These are phyloP conservation scores for Strix aluco DNA, from an alignment of 2,113 vertebrate species.

Conservation along the genomic window DNA sequence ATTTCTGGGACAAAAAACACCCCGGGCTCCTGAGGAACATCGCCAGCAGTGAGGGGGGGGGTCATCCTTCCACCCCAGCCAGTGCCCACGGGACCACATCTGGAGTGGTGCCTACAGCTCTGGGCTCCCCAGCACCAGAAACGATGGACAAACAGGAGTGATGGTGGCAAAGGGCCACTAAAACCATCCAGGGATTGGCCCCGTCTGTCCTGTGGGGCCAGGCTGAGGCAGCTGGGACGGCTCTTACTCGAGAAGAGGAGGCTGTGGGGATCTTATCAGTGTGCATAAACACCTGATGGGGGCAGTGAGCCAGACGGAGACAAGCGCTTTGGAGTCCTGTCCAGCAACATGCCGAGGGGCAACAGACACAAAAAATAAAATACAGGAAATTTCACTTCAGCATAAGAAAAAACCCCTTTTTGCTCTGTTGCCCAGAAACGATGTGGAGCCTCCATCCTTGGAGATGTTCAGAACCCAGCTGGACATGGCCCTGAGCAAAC, in stretches of 20 bases:
- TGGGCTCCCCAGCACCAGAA: neutral
- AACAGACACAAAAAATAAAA: neutral
- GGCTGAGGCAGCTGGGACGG: neutral
- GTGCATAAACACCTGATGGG: neutral
- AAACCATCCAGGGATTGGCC: neutral
- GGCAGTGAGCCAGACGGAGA: neutral
- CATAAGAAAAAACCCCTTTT: neutral
- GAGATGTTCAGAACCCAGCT: neutral
- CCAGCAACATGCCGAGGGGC: fast-evolving
- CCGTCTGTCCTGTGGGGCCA: fast-evolving
- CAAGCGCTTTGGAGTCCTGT: fast-evolving
- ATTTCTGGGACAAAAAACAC: neutral
- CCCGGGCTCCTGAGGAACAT: neutral
- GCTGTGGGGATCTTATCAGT: neutral
- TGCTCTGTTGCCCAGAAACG: neutral
- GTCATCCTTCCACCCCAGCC: fast-evolving
- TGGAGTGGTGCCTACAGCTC: neutral
- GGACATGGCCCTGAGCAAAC: neutral
- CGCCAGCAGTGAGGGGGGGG: fast-evolving
- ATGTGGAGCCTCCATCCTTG: fast-evolving
- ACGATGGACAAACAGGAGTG: fast-evolving
- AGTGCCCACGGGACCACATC: fast-evolving
- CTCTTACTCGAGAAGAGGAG: fast-evolving
- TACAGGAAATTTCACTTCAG: neutral
- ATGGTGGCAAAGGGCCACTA: fast-evolving